A percentile compares a stretch with the other conserved stretches of the same genome.
These are phyloP conservation scores for Ciona savignyi DNA, from an alignment of 23 tunicate genomes.

Conservation along the genomic window DNA sequence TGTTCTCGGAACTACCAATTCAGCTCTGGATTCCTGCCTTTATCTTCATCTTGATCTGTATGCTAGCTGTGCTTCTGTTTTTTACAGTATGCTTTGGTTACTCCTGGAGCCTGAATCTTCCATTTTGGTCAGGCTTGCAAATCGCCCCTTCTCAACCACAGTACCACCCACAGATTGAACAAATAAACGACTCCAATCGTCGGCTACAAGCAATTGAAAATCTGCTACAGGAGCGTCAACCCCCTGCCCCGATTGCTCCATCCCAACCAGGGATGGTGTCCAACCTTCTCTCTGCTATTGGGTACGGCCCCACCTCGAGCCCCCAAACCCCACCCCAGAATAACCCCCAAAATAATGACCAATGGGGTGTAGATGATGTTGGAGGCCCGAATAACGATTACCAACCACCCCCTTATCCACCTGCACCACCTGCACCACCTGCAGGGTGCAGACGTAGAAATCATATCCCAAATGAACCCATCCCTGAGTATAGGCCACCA, in stretches of 20 bases:
- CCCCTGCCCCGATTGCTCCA: background rate
- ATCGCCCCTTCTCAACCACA: slow-evolving; percentile 31
- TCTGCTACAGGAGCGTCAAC: background rate
- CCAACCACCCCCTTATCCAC: too few relatives aligned
- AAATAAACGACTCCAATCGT: slow-evolving; percentile 6
- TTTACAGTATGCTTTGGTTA: slow-evolving; percentile 64
- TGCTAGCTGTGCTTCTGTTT: slow-evolving; percentile 26
- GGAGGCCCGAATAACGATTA: too few relatives aligned
- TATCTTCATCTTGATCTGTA: slow-evolving; percentile 27
- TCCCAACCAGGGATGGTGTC: background rate
- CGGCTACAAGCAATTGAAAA: background rate
- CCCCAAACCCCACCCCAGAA: background rate
- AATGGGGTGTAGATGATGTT: too few relatives aligned
- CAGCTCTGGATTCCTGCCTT: slow-evolving; percentile 77
- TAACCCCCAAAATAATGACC: too few relatives aligned
- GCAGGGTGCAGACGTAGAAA: too few relatives aligned
- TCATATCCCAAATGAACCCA: too few relatives aligned
- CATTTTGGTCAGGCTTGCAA: slow-evolving; percentile 79
- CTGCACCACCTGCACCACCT: too few relatives aligned
- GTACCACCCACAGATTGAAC: slow-evolving; percentile 9
- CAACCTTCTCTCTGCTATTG: background rate
- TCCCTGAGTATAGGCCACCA: too few relatives aligned
- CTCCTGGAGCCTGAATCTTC: slow-evolving; percentile 57
- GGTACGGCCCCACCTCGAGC: background rate
- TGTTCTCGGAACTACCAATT: slow-evolving; percentile 50